phyloP scores from a whole-genome alignment of 2,113 vertebrate species.

The Theristicus caerulescens region DNA sequence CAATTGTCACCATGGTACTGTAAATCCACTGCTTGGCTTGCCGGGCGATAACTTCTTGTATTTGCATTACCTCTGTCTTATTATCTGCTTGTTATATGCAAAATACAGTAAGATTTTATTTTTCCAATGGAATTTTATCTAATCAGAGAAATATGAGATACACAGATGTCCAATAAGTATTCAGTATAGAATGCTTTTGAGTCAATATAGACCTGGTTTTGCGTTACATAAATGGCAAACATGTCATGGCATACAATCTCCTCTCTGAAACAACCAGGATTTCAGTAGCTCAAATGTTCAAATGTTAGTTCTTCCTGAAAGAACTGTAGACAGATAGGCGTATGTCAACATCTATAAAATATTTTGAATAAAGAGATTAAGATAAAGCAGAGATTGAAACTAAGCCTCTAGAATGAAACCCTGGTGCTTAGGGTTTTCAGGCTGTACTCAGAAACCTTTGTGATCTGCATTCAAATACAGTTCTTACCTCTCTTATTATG shows the following conservation, averaged over 20 bases:
- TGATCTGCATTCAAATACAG: background rate
- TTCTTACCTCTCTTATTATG: background rate
- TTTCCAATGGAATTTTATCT: background rate
- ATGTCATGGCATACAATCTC: background rate
- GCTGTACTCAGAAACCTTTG: background rate
- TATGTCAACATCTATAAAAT: background rate
- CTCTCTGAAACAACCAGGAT: background rate
- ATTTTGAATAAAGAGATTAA: conserved; percentile 14
- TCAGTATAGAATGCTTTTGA: background rate
- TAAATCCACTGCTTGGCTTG: background rate
- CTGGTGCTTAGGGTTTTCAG: background rate
- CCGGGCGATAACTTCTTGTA: background rate
- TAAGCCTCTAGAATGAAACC: conserved; percentile 12
- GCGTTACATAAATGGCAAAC: background rate
- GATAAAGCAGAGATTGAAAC: background rate
- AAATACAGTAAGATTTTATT: background rate
- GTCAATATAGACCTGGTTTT: background rate
- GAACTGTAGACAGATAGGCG: background rate
- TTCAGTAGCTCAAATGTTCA: background rate
- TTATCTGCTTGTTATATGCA: background rate
- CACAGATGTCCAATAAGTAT: background rate
- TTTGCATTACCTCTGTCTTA: background rate
- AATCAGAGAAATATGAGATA: background rate
- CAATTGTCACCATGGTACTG: background rate
- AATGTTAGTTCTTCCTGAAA: background rate